Conservation (phyloP, 2,113 vertebrate genomes). For the Cynopterus brachyotis region DNA sequence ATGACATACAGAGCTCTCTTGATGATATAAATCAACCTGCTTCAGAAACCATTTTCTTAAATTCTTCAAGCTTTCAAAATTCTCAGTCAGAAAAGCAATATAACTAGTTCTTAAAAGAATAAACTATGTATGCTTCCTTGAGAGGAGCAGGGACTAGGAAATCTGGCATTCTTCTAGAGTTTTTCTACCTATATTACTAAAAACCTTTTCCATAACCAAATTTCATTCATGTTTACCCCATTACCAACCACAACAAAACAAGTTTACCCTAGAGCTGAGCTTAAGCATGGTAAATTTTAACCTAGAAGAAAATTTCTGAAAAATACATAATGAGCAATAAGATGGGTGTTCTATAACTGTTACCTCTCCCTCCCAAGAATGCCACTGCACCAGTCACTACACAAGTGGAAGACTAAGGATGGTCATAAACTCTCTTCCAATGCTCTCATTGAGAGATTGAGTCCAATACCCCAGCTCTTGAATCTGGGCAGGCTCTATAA, state of each 20-base stretch:
- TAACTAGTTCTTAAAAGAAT: background rate
- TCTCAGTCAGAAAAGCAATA: background rate
- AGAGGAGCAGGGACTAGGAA: background rate
- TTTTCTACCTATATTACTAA: background rate
- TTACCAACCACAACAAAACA: background rate
- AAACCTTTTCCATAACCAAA: background rate
- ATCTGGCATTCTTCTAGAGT: background rate
- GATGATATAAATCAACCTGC: background rate
- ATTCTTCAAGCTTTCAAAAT: background rate
- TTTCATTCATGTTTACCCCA: background rate
- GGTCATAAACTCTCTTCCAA: background rate
- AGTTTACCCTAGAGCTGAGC: background rate
- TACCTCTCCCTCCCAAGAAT: background rate
- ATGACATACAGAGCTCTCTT: background rate
- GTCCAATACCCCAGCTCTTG: background rate
- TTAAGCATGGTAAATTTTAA: background rate
- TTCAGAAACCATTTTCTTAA: slow-evolving; percentile 35
- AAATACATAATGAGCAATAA: background rate
- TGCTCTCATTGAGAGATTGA: background rate
- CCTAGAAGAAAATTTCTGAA: background rate
- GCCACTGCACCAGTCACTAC: background rate
- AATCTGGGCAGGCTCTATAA: background rate
- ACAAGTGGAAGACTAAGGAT: background rate
- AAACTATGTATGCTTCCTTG: background rate
- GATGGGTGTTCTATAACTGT: background rate